Evolutionary conservation across 1,140 invertebrate genomes (phyloP).

Genomic region (Zaprionus taronus): DNA sequence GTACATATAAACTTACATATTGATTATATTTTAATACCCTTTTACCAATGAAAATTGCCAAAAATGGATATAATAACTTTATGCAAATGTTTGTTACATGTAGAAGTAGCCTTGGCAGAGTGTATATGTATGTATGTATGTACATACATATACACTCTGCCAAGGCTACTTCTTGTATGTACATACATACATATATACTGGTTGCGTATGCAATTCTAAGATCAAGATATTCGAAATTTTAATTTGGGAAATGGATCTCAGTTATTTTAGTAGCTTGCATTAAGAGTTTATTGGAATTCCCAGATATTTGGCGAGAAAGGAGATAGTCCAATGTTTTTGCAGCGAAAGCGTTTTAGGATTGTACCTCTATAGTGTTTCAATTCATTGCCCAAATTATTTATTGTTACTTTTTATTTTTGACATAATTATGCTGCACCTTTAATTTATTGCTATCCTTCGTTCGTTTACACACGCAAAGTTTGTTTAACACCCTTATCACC

Average conservation of each 20-base stretch:
- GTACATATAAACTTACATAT: background rate
- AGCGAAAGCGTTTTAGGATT: constrained; percentile 23
- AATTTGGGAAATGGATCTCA: no score
- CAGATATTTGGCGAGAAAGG: no score
- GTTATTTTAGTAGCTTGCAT: no score
- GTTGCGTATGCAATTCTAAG: no score
- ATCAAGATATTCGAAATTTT: no score
- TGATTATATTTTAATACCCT: background rate
- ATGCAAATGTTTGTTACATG: background rate
- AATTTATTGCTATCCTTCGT: constrained; percentile 68
- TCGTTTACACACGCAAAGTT: constrained; percentile 65
- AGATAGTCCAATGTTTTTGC: background rate
- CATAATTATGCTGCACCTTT: constrained; percentile 80
- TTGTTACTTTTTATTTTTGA: constrained; percentile 66
- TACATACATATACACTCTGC: no score
- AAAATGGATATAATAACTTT: no score
- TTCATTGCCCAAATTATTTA: background rate
- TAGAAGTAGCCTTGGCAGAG: no score
- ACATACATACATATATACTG: no score
- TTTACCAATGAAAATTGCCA: background rate
- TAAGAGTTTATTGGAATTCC: no score
- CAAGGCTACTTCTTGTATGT: no score
- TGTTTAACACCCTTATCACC: constrained; percentile 33
- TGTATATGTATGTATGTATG: no score
- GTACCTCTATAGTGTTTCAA: background rate